phyloP scores from a whole-genome alignment of 2,113 vertebrate genomes.

The Marmota flaviventris region DNA sequence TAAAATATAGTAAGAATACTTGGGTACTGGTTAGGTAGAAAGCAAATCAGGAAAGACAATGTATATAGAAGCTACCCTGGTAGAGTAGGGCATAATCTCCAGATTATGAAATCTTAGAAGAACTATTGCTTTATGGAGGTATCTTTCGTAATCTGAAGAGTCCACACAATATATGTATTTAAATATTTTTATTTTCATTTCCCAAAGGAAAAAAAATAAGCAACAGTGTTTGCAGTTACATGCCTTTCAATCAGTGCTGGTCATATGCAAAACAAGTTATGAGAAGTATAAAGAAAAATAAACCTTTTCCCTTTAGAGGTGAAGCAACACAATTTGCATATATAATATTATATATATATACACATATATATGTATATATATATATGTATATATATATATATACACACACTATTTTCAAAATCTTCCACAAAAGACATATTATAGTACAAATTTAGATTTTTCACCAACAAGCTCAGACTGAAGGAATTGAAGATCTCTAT shows the following conservation, averaged over 20 bases:
- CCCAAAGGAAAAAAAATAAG: slow-evolving; percentile 78
- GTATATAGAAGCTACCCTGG: neutral
- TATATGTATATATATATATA: slow-evolving; percentile 79
- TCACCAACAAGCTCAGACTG: slow-evolving; percentile 73
- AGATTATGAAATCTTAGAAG: neutral
- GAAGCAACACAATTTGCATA: slow-evolving; percentile 82
- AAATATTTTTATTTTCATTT: slow-evolving; percentile 86
- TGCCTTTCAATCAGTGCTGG: slow-evolving; percentile 85
- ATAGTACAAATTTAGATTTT: slow-evolving; percentile 83
- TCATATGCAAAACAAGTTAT: slow-evolving; percentile 83
- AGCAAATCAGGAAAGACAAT: neutral
- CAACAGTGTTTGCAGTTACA: slow-evolving; percentile 84
- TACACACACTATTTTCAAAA: slow-evolving; percentile 73
- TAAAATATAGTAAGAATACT: neutral
- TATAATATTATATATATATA: slow-evolving; percentile 76
- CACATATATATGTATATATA: slow-evolving; percentile 71
- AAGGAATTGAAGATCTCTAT: slow-evolving; percentile 65
- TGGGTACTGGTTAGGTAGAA: neutral
- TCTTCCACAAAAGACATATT: slow-evolving; percentile 81
- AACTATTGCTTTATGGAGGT: neutral
- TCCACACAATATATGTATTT: slow-evolving; percentile 79
- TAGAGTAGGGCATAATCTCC: neutral
- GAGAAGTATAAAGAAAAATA: slow-evolving; percentile 85
- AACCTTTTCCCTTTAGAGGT: slow-evolving; percentile 81
- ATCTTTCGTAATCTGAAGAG: slow-evolving; percentile 26